A percentile compares a stretch with the other conserved stretches of the same genome.
phyloP scores from a whole-genome alignment of 2,797 vertebrate species.

The Knipowitschia caucasica region DNA sequence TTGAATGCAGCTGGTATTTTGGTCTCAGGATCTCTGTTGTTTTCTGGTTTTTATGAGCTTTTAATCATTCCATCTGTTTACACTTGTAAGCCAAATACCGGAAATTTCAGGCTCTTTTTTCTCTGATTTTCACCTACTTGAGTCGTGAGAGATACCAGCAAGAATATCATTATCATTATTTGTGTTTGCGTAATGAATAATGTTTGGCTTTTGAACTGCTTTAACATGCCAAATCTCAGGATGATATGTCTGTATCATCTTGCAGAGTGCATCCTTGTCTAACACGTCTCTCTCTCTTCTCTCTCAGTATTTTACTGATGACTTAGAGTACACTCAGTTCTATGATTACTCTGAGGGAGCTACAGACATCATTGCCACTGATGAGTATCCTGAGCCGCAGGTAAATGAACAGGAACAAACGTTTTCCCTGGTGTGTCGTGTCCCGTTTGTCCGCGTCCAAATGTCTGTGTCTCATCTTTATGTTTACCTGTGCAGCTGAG shows the following conservation, averaged over 20 bases:
- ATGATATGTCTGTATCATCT: slow-evolving; percentile 51
- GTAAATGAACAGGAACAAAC: slow-evolving; percentile 76
- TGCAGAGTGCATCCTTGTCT: slow-evolving; percentile 31
- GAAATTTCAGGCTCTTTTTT: slow-evolving; percentile 23
- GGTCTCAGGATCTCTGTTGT: slow-evolving; percentile 40
- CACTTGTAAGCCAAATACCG: slow-evolving; percentile 24
- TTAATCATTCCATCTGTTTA: slow-evolving; percentile 50
- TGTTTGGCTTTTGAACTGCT: slow-evolving; percentile 17
- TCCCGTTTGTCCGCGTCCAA: slow-evolving; percentile 33
- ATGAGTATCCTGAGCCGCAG: slow-evolving; percentile 88
- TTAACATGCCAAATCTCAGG: slow-evolving; percentile 36
- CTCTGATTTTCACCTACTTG: background rate
- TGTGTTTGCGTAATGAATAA: slow-evolving; percentile 9
- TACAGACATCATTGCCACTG: slow-evolving; percentile 79
- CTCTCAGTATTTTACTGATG: slow-evolving; percentile 87
- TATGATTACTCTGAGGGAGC: slow-evolving; percentile 95
- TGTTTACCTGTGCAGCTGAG: slow-evolving; percentile 40
- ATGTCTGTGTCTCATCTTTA: slow-evolving; percentile 42
- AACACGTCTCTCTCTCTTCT: slow-evolving; percentile 64
- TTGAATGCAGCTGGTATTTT: slow-evolving; percentile 44
- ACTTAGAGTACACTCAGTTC: slow-evolving; percentile 86
- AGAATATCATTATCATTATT: background rate
- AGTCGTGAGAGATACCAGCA: background rate
- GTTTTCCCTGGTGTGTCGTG: slow-evolving; percentile 27
- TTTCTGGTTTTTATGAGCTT: slow-evolving; percentile 54